phyloP scores from a whole-genome alignment of 1,140 invertebrate genomes.

The Drosophila jambulina region DNA sequence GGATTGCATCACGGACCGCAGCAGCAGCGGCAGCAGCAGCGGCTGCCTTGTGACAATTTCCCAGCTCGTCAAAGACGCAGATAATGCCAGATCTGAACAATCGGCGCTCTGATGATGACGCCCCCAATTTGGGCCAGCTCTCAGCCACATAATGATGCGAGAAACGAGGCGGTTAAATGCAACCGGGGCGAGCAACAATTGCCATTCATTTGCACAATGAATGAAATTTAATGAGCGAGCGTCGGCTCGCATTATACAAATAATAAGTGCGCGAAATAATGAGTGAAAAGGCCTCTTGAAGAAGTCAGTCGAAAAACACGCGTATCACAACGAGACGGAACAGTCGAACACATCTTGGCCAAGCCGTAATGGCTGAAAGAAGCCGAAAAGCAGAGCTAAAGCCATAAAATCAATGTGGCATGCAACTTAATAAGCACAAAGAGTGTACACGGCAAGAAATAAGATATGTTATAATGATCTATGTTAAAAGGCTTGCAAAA shows the following conservation, averaged over 20 bases:
- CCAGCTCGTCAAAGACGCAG: slow-evolving; percentile 24
- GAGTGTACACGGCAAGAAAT: not conserved
- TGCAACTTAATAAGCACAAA: slow-evolving; percentile 9
- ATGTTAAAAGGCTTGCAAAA: not conserved
- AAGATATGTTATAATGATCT: not conserved
- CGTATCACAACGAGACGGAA: slow-evolving; percentile 1
- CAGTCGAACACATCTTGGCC: slow-evolving; percentile 7
- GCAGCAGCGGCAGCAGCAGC: slow-evolving; percentile 1
- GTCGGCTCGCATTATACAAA: slow-evolving; percentile 49
- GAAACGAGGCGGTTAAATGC: slow-evolving; percentile 57
- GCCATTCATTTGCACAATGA: slow-evolving; percentile 76
- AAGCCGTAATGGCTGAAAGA: slow-evolving; percentile 17
- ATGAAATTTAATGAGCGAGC: slow-evolving; percentile 62
- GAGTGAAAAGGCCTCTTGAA: slow-evolving; percentile 39
- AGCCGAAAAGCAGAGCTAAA: slow-evolving; percentile 10
- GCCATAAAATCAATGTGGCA: slow-evolving; percentile 35
- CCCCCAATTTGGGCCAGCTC: slow-evolving; percentile 41
- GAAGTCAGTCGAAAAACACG: slow-evolving; percentile 1
- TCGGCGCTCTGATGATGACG: slow-evolving; percentile 33
- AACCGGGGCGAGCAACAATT: slow-evolving; percentile 53
- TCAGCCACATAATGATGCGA: slow-evolving; percentile 32
- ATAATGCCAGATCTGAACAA: slow-evolving; percentile 21
- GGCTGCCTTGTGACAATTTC: slow-evolving; percentile 46
- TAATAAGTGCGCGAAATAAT: slow-evolving; percentile 51
- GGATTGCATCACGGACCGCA: slow-evolving; percentile 42